Evolutionary conservation across 2,888 invertebrate species (phyloP), one percentile per base, ranked within the genome.

Genomic region (Melieria crassipennis): DNA sequence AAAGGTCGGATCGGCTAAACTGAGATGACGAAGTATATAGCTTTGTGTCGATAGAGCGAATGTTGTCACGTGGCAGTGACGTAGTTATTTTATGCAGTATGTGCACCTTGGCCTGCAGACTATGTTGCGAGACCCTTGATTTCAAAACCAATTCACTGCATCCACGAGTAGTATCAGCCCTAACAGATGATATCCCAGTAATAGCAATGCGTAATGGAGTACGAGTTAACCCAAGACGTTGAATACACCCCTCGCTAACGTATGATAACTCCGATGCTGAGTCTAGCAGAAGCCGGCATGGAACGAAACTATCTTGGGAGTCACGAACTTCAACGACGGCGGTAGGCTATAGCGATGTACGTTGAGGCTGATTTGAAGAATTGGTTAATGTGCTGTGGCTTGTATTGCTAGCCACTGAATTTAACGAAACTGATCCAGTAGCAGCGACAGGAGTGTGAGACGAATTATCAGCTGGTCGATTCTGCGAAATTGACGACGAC

Each of bases 251-350:
- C 52, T 67, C 67, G 7, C 60, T 47, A 10, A 60, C 60, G 48
- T 67, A 67, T 42, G 60, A 60, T 7, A 67, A 11, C 42, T 70
- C 55, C n/a, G 69, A 72, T 4, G 69, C 63, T 16, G 60, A 66
- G 48, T 74, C 65, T 5, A 74, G 65, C 16, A 74, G 50, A 1
- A 65, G 57, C 42, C 68, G 65, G 45, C 74, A 72, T 7, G 10
- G 6, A 11, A 67, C 50, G 1, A 61, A 46, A 45, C 57, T 56
- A 50, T 52, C 66, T 46, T 9, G 46, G n/a, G 45, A 4, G 55
- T 68, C 65, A 43, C 52, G 67, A n/a, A 73, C 73, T 4, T 66
- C 7, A n/a, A 73, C 47, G 16, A 71, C 30, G 3, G 73, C 69
- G 4, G 71, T 73, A n/a, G 73, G 71, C 64, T 73, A 64, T 16